phyloP scores from a whole-genome alignment of 2,888 invertebrate genomes.

The Sarcophaga subvicina region DNA sequence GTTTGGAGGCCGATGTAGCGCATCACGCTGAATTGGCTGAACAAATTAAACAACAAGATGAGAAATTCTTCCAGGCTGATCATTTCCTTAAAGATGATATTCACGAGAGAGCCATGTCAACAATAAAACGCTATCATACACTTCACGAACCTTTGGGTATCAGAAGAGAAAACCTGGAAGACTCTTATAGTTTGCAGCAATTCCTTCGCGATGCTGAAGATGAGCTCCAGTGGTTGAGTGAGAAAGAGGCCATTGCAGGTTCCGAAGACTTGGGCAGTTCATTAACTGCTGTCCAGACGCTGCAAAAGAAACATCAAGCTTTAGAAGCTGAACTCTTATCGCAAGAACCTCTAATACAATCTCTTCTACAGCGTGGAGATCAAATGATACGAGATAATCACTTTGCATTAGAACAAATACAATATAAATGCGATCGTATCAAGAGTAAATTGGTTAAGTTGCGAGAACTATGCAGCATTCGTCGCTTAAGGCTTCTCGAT shows the following conservation, averaged over 20 bases:
- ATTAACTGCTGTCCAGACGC: constrained; percentile 90
- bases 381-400: constrained; percentile 93
- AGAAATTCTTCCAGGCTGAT: constrained; percentile 88
- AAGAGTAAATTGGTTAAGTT: constrained; percentile 87
- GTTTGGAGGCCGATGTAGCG: constrained; percentile 93
- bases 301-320: constrained; percentile 96
- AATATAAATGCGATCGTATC: constrained; percentile 83
- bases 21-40: constrained; percentile 93
- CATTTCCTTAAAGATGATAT: constrained; percentile 96
- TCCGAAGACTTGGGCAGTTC: constrained; percentile 87
- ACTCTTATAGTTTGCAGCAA: constrained; percentile 93
- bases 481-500: constrained; percentile 89
- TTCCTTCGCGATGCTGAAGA: constrained; percentile 96
- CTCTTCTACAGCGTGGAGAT: constrained; percentile 88
- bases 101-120: constrained; percentile 86
- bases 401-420: constrained; percentile 87
- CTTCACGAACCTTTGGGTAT: constrained; percentile 95
- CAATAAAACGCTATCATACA: constrained; percentile 88
- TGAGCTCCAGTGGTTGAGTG: constrained; percentile 94
- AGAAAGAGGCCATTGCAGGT: constrained; percentile 87
- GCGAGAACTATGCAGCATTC: constrained; percentile 87
- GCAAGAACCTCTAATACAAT: constrained; percentile 91
- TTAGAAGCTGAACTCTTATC: constrained; percentile 94
- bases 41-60: constrained; percentile 89
- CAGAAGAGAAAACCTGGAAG: constrained; percentile 94